Base-by-base conservation (phyloP, 2,797 vertebrate species). In the Mastacembelus armatus region DNA sequence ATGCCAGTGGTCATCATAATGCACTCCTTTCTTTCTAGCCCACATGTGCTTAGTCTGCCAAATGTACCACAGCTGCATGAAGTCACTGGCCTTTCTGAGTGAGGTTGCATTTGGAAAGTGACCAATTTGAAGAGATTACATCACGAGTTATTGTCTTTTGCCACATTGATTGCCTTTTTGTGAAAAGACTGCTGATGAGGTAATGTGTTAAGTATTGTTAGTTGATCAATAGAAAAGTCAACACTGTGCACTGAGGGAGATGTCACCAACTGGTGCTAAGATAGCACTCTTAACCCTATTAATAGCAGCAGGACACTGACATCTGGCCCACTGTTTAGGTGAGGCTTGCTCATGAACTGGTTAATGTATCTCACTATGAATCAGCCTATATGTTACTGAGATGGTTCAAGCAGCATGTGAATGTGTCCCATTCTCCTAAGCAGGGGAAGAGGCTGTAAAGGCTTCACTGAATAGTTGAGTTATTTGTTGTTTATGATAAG, bases 41-140 rank as follows among this genome's bases (percentile, higher is more conserved):
- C 27, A 15, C 36, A 36, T 47, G 40, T 52, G 59, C n/a, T 35
- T 57, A n/a, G 14, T 36, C 47, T 80, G 54, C 45, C 35, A 47
- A 48, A 21, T 2, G 52, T n/a, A 54, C 59, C 26, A 54, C 26
- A 0, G 29, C 43, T 35, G 30, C 21, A 78, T 86, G 78, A 86
- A 8, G 78, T 89, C 87, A 89, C 27, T 58, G 40, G 66, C 30
- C 26, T 69, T 50, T 71, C 61, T 55, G 67, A 64, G n/a, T 9
- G 14, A 39, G 43, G 58, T 18, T 67, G 30, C 12, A 10, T 67
- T 60, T 68, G 82, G 76, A 84, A 7, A 42, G 65, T 3, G 2
- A 78, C 63, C 83, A 81, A n/a, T 39, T n/a, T 38, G 44, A 51
- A 45, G 48, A 48, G 68, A 62, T 78, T 52, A 89, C 77, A 69